Percentiles rank a stretch among this genome's conserved stretches.
Evolutionary conservation across 2,888 invertebrate genomes (phyloP).

Genomic region (Rambutsinella grinnellia): DNA sequence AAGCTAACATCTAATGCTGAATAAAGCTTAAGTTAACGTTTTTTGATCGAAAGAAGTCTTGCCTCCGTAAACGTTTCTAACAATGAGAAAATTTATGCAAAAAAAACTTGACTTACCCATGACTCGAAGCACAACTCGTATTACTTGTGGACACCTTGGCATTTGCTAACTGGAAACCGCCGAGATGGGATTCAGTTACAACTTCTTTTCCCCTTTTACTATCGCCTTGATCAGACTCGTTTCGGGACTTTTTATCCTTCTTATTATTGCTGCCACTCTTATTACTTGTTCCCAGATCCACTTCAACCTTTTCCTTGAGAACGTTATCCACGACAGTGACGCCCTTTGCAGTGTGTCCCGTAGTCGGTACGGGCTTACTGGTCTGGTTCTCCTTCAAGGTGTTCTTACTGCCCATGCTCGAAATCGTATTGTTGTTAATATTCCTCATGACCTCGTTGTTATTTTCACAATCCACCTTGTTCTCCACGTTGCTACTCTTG

Average conservation of each 20-base stretch:
- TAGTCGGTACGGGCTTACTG: not conserved
- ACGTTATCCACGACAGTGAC: constrained; percentile 35
- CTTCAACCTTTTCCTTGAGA: constrained; percentile 42
- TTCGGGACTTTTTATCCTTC: constrained; percentile 48
- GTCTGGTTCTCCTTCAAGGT: constrained; percentile 62
- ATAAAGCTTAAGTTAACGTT: too few relatives aligned
- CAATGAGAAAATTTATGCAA: too few relatives aligned
- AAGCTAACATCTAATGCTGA: too few relatives aligned
- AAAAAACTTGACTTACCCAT: constrained; percentile 49
- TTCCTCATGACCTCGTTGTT: constrained; percentile 29
- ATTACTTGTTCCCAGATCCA: constrained; percentile 21
- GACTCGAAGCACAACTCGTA: constrained; percentile 29
- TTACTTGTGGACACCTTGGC: constrained; percentile 5
- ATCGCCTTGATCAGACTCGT: constrained; percentile 14
- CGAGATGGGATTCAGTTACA: constrained; percentile 13
- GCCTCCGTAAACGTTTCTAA: too few relatives aligned
- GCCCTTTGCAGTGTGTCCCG: not conserved
- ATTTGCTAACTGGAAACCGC: constrained; percentile 4
- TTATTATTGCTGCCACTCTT: constrained; percentile 35
- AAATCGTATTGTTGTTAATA: constrained; percentile 42
- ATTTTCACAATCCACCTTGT: constrained; percentile 25
- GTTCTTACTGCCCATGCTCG: constrained; percentile 67
- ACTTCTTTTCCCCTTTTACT: constrained; percentile 6
- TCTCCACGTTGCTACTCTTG: constrained; percentile 10
- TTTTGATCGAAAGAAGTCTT: too few relatives aligned